Percentiles rank a stretch among this genome's conserved stretches.
These are phyloP conservation scores for Drosophila eugracilis DNA, from an alignment of 1,140 invertebrate species.

Conservation along the genomic window DNA sequence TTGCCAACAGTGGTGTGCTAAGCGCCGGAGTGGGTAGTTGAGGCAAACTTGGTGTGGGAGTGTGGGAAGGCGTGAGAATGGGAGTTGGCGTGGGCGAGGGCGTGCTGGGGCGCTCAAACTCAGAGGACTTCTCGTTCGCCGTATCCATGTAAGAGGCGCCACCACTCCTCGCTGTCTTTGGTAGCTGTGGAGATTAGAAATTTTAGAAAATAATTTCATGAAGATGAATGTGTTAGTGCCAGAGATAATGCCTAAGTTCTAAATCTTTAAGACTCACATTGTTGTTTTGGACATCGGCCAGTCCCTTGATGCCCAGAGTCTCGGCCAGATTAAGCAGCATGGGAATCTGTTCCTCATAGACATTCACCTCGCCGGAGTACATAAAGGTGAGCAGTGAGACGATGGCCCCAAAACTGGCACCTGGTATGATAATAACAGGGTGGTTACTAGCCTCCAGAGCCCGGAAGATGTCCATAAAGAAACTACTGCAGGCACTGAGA, in stretches of 20 bases:
- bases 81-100: slow-evolving; percentile 56
- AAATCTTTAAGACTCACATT: slow-evolving; percentile 87
- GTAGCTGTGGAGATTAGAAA: slow-evolving; percentile 42
- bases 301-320: slow-evolving; percentile 93
- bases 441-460: slow-evolving; percentile 90
- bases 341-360: slow-evolving; percentile 92
- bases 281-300: slow-evolving; percentile 90
- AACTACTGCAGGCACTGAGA: slow-evolving; percentile 95
- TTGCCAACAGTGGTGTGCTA: slow-evolving; percentile 55
- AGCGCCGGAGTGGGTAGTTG: slow-evolving; percentile 53
- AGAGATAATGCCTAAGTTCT: neutral
- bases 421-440: slow-evolving; percentile 93
- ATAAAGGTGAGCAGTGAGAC: slow-evolving; percentile 94
- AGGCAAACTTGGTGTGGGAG: slow-evolving; percentile 50
- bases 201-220: too few species aligned
- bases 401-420: slow-evolving; percentile 92
- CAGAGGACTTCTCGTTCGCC: slow-evolving; percentile 44
- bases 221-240: neutral
- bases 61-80: slow-evolving; percentile 38
- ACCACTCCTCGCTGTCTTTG: slow-evolving; percentile 49
- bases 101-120: slow-evolving; percentile 53
- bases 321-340: slow-evolving; percentile 93
- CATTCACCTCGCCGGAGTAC: slow-evolving; percentile 96
- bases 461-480: slow-evolving; percentile 95
- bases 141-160: slow-evolving; percentile 39